phyloP scores from a whole-genome alignment of 2,113 vertebrate genomes.

The Elephas maximus region DNA sequence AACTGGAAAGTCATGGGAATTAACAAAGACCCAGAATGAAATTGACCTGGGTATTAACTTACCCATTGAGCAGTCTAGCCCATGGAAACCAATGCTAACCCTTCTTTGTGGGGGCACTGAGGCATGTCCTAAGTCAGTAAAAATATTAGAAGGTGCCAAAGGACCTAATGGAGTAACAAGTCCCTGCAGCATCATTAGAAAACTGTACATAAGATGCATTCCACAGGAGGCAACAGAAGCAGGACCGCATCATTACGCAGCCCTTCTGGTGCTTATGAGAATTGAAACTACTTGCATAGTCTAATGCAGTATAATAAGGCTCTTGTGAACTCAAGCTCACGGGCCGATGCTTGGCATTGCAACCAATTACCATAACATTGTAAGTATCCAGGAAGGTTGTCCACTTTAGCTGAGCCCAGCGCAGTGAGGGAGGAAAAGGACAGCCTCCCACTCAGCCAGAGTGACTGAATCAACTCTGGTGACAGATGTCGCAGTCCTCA shows the following conservation, averaged over 20 bases:
- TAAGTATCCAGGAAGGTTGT: background rate
- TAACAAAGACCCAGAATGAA: constrained; percentile 12
- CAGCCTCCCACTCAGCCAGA: background rate
- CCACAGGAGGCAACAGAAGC: constrained; percentile 16
- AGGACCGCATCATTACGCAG: background rate
- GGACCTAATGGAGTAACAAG: constrained; percentile 11
- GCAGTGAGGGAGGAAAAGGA: background rate
- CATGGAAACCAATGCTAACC: constrained; percentile 26
- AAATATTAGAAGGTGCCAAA: constrained; percentile 59
- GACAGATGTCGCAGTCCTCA: constrained; percentile 6
- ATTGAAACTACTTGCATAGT: constrained; percentile 34
- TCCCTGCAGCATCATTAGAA: constrained; percentile 21
- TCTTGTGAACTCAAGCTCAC: background rate
- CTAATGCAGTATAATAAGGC: background rate
- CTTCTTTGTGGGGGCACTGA: background rate
- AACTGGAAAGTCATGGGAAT: constrained; percentile 9
- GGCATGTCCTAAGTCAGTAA: constrained; percentile 21
- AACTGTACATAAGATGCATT: constrained; percentile 32
- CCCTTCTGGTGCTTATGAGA: background rate
- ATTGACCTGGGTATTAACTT: constrained; percentile 2
- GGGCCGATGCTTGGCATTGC: background rate
- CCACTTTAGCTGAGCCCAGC: background rate
- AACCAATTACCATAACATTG: background rate
- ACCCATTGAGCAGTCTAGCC: background rate
- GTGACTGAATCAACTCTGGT: background rate